These are phyloP conservation scores for Coturnix japonica DNA, from an alignment of 2,113 vertebrate species.

Conservation along the genomic window DNA sequence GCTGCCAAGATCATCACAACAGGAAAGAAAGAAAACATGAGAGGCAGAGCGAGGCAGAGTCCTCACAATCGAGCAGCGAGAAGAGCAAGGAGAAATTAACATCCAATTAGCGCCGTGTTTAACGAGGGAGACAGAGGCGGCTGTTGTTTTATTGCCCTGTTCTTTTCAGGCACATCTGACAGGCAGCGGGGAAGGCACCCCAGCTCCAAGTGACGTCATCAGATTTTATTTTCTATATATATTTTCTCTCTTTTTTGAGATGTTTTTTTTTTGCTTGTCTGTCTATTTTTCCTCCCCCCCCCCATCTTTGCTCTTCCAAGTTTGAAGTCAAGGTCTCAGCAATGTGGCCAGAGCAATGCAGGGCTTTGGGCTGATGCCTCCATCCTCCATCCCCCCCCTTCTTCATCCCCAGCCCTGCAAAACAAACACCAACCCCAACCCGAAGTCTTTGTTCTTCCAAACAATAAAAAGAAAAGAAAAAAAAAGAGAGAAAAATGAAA, in stretches of 20 bases:
- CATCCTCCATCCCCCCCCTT: background rate
- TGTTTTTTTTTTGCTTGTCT: too few species aligned
- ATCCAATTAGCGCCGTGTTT: constrained; percentile 77
- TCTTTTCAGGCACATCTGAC: constrained; percentile 74
- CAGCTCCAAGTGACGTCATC: constrained; percentile 70
- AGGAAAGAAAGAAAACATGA: constrained; percentile 50
- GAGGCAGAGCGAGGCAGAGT: constrained; percentile 47
- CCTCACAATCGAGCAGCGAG: constrained; percentile 73
- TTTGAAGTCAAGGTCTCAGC: background rate
- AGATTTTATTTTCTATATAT: constrained; percentile 44
- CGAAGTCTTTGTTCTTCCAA: constrained; percentile 49
- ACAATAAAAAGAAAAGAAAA: background rate
- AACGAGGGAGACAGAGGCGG: constrained; percentile 76
- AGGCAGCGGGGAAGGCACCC: constrained; percentile 74
- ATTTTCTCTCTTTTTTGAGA: too few species aligned
- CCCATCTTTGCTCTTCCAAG: constrained; percentile 36
- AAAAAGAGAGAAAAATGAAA: background rate
- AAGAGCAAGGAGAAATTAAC: constrained; percentile 78
- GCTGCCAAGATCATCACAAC: constrained; percentile 67
- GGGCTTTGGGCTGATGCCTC: background rate
- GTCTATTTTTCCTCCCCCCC: background rate
- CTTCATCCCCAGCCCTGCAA: background rate
- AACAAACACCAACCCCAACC: constrained; percentile 23
- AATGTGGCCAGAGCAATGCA: background rate
- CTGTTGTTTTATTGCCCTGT: constrained; percentile 77